Evolutionary conservation across 2,797 vertebrate species (phyloP), one percentile per base, ranked within the genome.

Genomic region (Alcedo atthis): DNA sequence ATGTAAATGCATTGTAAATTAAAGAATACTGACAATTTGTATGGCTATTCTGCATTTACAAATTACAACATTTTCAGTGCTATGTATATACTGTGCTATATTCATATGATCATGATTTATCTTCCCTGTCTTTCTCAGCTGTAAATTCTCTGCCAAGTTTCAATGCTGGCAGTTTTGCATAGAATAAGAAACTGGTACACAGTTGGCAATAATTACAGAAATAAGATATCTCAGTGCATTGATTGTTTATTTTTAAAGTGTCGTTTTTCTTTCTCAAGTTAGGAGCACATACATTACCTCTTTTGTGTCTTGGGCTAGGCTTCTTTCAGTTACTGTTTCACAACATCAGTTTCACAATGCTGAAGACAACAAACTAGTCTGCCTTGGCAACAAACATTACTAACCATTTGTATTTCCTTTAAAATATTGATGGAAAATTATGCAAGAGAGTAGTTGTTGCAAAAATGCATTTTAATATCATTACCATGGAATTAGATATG

Each of bases 341-440:
- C 87, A 93, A 94, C 45, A 37, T 24, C 42, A 30, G 55, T 95
- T 95, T 94, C 91, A 94, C 87, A 96, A 92, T 5, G 6, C 19
- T 76, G 70, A 73, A 42, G 43, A 59, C 93, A 87, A 59, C 57
- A 81, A 69, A 73, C 24, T 55, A 59, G 77, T 79, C 89, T 87
- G 73, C 40, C 46, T 66, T 85, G 78, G 77, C 0, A 1, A 78
- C 76, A 83, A 32, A 3, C 64, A 20, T 32, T 81, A 33, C 30
- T 75, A 48, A 48, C 33, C 7, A 6, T 75, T 89, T 85, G 48
- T 25, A 59, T 58, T 78, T 81, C 26, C 48, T 87, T 81, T 83
- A 48, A 87, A 87, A 81, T 68, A 78, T 28, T 3, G 1, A 21
- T 75, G 26, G 46, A 85, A 95, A 87, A 95, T 40, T n/a, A 64